Conservation (phyloP, 1,140 invertebrate genomes). For the Oscheius sp. region DNA sequence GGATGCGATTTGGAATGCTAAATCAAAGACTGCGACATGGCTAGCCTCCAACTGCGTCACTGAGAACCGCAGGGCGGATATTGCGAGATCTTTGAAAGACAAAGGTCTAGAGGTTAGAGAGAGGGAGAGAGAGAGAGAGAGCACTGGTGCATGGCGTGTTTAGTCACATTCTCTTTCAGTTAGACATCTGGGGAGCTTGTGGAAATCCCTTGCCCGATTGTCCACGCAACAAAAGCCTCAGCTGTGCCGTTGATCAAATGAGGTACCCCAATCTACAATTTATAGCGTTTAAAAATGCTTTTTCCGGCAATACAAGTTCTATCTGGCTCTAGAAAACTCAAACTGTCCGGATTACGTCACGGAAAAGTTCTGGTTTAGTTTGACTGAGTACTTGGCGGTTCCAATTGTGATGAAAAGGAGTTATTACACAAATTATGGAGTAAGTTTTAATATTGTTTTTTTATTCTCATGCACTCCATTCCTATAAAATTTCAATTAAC, state of each 20-base stretch:
- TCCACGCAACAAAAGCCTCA: neutral
- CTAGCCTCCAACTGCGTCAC: conserved; percentile 2
- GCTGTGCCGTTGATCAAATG: neutral
- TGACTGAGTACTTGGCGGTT: neutral
- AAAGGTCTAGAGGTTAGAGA: neutral
- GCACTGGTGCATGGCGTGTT: neutral
- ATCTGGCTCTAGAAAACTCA: conserved; percentile 92
- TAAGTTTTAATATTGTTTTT: neutral
- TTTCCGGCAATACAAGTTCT: conserved; percentile 91
- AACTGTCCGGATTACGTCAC: conserved; percentile 94
- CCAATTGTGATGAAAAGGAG: conserved; percentile 28
- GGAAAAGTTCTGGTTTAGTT: conserved; percentile 70
- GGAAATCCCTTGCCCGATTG: neutral
- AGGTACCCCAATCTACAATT: neutral
- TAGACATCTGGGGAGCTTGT: neutral
- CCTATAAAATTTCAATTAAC: too few species aligned
- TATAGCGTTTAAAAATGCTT: conserved; percentile 62
- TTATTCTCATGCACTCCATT: too few species aligned
- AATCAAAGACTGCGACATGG: conserved; percentile 1
- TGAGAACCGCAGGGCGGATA: neutral
- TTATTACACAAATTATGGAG: conserved; percentile 21
- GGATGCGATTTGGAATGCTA: conserved; percentile 7
- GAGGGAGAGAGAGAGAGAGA: neutral
- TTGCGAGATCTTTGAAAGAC: neutral
- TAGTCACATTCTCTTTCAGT: neutral